These are phyloP conservation scores for Xylocampa areola DNA, from an alignment of 2,888 invertebrate genomes.

Conservation along the genomic window DNA sequence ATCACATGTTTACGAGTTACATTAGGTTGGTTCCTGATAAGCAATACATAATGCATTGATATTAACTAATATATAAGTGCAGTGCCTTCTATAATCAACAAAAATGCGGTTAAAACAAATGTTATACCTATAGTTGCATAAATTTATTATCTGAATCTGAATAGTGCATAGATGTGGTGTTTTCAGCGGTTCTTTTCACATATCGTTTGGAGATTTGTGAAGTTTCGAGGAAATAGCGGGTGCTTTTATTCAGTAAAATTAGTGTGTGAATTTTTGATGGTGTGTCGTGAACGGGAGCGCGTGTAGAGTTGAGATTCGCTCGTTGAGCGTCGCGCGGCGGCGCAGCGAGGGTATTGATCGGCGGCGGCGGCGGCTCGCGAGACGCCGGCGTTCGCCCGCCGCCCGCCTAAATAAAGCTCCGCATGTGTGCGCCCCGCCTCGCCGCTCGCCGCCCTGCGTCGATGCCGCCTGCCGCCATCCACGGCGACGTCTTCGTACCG, in stretches of 20 bases:
- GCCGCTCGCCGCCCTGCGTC: constrained; percentile 82
- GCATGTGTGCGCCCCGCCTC: constrained; percentile 82
- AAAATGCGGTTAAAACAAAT: constrained; percentile 18
- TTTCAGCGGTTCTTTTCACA: constrained; percentile 35
- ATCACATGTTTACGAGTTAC: constrained; percentile 76
- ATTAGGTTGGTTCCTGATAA: constrained; percentile 56
- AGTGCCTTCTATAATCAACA: constrained; percentile 32
- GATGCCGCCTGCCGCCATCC: constrained; percentile 62
- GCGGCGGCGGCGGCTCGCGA: constrained; percentile 82
- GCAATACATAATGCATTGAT: constrained; percentile 34
- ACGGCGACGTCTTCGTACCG: constrained; percentile 50
- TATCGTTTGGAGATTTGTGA: constrained; percentile 55
- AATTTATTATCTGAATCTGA: constrained; percentile 17
- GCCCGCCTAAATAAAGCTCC: constrained; percentile 89
- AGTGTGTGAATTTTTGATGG: constrained; percentile 88
- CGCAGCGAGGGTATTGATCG: constrained; percentile 89
- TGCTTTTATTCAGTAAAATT: constrained; percentile 82
- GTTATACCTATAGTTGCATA: constrained; percentile 7
- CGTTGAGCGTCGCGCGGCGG: constrained; percentile 84
- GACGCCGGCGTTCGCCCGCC: constrained; percentile 87
- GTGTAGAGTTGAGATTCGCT: constrained; percentile 83
- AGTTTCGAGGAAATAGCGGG: constrained; percentile 47
- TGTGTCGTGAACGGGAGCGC: constrained; percentile 82
- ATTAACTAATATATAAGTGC: constrained; percentile 21
- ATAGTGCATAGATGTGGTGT: constrained; percentile 45